Percentiles rank a stretch among this genome's conserved stretches.
Conservation (phyloP, 1,140 invertebrate genomes). For the Phortica variegata region DNA sequence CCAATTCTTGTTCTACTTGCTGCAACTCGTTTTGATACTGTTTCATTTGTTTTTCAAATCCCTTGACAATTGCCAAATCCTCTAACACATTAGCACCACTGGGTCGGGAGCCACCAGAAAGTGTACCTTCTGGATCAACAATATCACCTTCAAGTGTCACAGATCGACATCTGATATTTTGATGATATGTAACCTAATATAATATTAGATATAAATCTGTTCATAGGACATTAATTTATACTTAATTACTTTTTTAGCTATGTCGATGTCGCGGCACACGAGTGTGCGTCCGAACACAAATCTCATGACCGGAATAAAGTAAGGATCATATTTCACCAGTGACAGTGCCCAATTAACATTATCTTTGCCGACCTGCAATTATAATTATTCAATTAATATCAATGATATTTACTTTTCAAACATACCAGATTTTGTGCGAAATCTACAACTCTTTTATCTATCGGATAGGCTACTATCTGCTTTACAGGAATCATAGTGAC, state of each 20-base stretch:
- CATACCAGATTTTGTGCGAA: conserved; percentile 69
- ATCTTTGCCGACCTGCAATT: conserved; percentile 65
- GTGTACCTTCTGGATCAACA: conserved; percentile 83
- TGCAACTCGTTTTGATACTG: conserved; percentile 59
- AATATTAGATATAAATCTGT: background rate
- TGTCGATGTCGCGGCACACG: conserved; percentile 78
- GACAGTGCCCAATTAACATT: conserved; percentile 83
- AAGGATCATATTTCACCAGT: conserved; percentile 74
- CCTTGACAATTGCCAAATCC: conserved; percentile 59
- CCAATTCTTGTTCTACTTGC: conserved; percentile 61
- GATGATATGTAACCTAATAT: conserved; percentile 70
- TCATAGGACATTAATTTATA: background rate
- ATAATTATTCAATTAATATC: background rate
- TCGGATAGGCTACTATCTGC: conserved; percentile 71
- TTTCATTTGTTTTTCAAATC: conserved; percentile 60
- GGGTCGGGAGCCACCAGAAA: conserved; percentile 77
- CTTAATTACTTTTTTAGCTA: conserved; percentile 69
- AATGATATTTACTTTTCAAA: no score
- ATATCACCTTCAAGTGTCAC: conserved; percentile 93
- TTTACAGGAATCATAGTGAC: conserved; percentile 92
- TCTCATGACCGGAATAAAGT: conserved; percentile 76
- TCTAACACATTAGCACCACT: conserved; percentile 61
- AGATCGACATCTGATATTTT: conserved; percentile 71
- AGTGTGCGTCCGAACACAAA: conserved; percentile 88
- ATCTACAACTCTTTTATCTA: conserved; percentile 65